phyloP scores from a whole-genome alignment of 2,113 vertebrate genomes.

The Phrynocephalus versicolor region DNA sequence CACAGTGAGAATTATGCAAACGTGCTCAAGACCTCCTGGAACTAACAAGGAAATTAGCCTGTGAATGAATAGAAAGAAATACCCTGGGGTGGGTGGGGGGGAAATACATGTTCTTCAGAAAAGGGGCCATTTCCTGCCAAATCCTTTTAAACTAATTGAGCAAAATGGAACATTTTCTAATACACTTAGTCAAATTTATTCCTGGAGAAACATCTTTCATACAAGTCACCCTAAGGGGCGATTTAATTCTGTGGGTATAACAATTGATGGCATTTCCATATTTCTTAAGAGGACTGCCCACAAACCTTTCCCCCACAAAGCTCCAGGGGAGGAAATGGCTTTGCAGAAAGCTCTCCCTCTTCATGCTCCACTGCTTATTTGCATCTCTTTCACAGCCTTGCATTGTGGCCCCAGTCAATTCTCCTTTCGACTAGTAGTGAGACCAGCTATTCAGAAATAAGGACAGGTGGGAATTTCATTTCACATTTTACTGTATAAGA shows the following conservation, averaged over 20 bases:
- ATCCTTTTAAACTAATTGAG: constrained; percentile 25
- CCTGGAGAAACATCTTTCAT: constrained; percentile 1
- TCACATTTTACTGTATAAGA: too few relatives aligned
- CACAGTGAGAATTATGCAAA: constrained; percentile 46
- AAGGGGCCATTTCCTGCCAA: background rate
- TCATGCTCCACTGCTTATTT: too few relatives aligned
- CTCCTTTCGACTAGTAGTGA: background rate
- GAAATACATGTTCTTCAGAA: background rate
- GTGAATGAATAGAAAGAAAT: constrained; percentile 30
- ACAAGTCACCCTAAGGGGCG: background rate
- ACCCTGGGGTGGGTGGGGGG: background rate
- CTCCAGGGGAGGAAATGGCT: background rate
- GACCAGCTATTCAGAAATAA: background rate
- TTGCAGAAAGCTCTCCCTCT: background rate
- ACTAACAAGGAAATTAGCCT: constrained; percentile 45
- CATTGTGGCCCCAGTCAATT: background rate
- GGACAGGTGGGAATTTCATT: background rate
- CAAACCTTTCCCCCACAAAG: background rate
- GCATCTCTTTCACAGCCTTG: background rate
- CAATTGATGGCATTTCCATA: background rate
- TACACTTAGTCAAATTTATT: constrained; percentile 6
- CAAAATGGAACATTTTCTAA: constrained; percentile 34
- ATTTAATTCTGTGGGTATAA: constrained; percentile 22
- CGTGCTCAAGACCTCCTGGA: constrained; percentile 29
- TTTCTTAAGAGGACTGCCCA: background rate